These are phyloP conservation scores for Cassiopea andromeda DNA, from an alignment of 30 jellyfish, hydroid and myxozoan species.

Conservation along the genomic window DNA sequence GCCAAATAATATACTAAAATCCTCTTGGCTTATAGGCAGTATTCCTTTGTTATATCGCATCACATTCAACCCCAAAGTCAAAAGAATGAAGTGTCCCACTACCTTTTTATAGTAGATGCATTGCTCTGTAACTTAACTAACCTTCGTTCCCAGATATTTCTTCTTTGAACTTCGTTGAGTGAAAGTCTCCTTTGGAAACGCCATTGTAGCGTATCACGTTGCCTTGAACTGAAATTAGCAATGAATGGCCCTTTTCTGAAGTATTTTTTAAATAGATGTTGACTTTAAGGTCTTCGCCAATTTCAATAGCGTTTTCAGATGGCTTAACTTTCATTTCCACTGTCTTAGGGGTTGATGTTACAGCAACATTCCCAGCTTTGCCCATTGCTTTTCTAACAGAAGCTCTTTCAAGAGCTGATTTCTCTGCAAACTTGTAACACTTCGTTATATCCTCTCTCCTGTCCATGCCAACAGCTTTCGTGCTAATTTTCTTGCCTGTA, in stretches of 20 bases:
- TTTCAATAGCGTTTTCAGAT: slow-evolving; percentile 23
- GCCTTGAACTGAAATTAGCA: slow-evolving; percentile 67
- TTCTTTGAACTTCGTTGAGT: slow-evolving; percentile 13
- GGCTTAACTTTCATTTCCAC: slow-evolving; percentile 76
- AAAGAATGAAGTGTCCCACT: neutral
- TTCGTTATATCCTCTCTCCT: slow-evolving; percentile 80
- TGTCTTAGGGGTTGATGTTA: slow-evolving; percentile 57
- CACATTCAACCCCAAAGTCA: too few relatives aligned
- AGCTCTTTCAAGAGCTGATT: slow-evolving; percentile 78
- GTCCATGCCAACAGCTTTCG: slow-evolving; percentile 84
- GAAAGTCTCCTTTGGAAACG: slow-evolving; percentile 69
- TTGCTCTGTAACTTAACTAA: neutral
- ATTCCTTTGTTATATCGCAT: too few relatives aligned
- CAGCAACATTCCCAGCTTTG: slow-evolving; percentile 65
- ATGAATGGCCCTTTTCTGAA: slow-evolving; percentile 34
- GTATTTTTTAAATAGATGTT: slow-evolving; percentile 70
- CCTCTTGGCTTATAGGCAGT: too few relatives aligned
- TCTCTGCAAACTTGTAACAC: slow-evolving; percentile 85
- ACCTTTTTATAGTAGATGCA: too few relatives aligned
- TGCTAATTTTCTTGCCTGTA: slow-evolving; percentile 83
- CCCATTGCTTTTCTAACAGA: slow-evolving; percentile 85
- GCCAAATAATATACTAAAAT: too few relatives aligned
- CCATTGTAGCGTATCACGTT: slow-evolving; percentile 83
- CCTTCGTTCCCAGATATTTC: slow-evolving; percentile 58
- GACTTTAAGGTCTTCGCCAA: slow-evolving; percentile 80